Conservation (phyloP, 2,113 vertebrate genomes). For the Albula goreensis region DNA sequence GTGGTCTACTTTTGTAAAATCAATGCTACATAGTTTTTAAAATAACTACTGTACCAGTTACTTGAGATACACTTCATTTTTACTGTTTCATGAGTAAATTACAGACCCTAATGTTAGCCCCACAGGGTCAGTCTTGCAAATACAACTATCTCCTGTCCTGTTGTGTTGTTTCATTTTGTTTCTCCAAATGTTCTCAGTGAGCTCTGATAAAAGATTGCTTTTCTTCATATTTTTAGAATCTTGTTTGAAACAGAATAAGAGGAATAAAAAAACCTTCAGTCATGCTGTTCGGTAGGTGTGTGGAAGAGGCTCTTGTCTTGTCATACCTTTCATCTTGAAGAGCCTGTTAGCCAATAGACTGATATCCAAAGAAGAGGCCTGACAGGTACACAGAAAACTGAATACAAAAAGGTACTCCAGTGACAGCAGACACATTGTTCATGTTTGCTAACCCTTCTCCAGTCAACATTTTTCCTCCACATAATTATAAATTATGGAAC, state of each 20-base stretch:
- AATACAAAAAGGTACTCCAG: background rate
- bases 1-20: too few species aligned
- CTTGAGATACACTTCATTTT: too few species aligned
- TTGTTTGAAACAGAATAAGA: background rate
- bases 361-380: background rate
- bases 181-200: background rate
- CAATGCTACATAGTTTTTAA: too few species aligned
- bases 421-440: background rate
- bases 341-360: background rate
- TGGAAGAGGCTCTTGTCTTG: background rate
- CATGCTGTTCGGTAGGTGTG: background rate
- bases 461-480: background rate
- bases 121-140: constrained; percentile 3
- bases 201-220: background rate
- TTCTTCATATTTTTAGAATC: background rate
- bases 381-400: background rate
- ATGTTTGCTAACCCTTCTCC: background rate
- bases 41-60: too few species aligned
- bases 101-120: constrained; percentile 2
- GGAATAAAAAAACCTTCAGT: background rate
- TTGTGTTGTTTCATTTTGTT: background rate
- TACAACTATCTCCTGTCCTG: constrained; percentile 35
- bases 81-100: too few species aligned
- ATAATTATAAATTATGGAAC: too few species aligned
- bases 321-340: background rate